Evolutionary conservation across 2,797 vertebrate species (phyloP), one percentile per base, ranked within the genome.

Genomic region (Ceryle rudis): DNA sequence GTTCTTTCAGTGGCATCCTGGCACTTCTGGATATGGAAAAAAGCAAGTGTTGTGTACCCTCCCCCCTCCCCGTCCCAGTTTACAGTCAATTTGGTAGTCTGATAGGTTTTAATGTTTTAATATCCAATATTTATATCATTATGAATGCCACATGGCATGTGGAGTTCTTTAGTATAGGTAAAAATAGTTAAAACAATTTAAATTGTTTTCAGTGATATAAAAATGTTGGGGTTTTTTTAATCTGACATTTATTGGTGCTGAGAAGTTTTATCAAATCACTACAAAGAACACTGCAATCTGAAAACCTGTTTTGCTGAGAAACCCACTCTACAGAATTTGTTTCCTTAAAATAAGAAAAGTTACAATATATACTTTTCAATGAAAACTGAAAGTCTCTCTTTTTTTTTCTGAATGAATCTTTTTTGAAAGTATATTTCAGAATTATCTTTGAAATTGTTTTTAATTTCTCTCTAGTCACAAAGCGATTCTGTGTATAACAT

Each of bases 401-500:
- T 20, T 37, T 81, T 15, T 64, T 75, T 49, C 35, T 39, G 35
- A n/a, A 16, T n/a, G 1, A 57, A 54, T 31, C 9, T 71, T 69
- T 85, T 37, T 71, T 9, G n/a, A 55, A 74, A 20, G 28, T 52
- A 5, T 54, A 28, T 79, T 89, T 87, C 7, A 49, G 47, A 57
- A 66, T 74, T 64, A 35, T 37, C 89, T 33, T 51, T 94, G 58
- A 86, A 84, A 26, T 33, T 55, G 6, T 39, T 90, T 91, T 93
- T 81, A 15, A 14, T 64, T 97, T 94, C 75, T 87, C 13, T 74
- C 33, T 75, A 98, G 98, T 55, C 57, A 8, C 93, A 82, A 69
- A 92, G 31, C 10, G 91, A 97, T 87, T 98, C 98, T 3, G 82
- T 96, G 51, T 95, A 90, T 90, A 98, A 97, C 51, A 98, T 98